Percentiles rank a stretch among this genome's conserved stretches.
These are phyloP conservation scores for Hermetia illucens DNA, from an alignment of 1,140 invertebrate genomes.

Conservation along the genomic window DNA sequence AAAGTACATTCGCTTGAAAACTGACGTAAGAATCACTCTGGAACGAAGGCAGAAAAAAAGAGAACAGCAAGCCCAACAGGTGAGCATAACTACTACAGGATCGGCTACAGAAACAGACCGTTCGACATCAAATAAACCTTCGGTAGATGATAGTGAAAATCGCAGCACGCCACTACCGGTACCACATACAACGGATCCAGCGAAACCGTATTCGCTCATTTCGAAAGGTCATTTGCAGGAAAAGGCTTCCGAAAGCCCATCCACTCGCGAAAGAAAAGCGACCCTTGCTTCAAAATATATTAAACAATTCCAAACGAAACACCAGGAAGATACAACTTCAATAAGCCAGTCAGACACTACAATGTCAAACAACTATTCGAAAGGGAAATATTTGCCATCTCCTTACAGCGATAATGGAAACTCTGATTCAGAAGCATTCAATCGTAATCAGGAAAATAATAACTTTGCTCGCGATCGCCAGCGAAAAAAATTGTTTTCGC, in stretches of 20 bases:
- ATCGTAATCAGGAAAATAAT: slow-evolving; percentile 17
- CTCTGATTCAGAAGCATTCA: slow-evolving; percentile 17
- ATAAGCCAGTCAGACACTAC: slow-evolving; percentile 28
- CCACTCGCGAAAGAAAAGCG: slow-evolving; percentile 8
- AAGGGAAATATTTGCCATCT: slow-evolving; percentile 14
- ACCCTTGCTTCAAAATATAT: slow-evolving; percentile 22
- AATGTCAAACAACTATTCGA: slow-evolving; percentile 23
- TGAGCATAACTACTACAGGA: slow-evolving; percentile 31
- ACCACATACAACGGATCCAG: slow-evolving; percentile 14
- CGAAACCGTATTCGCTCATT: background rate
- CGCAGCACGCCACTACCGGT: slow-evolving; percentile 21
- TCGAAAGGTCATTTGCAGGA: slow-evolving; percentile 4
- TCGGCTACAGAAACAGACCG: slow-evolving; percentile 62
- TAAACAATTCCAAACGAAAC: slow-evolving; percentile 19
- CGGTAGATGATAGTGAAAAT: slow-evolving; percentile 25
- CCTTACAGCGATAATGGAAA: slow-evolving; percentile 24
- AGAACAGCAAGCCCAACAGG: slow-evolving; percentile 36
- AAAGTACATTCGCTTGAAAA: slow-evolving; percentile 65
- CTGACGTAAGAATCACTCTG: slow-evolving; percentile 50
- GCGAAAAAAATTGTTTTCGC: slow-evolving; percentile 43
- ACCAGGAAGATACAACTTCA: slow-evolving; percentile 22
- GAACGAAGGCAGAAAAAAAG: slow-evolving; percentile 43
- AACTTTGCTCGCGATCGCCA: slow-evolving; percentile 23
- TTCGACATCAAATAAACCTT: slow-evolving; percentile 47
- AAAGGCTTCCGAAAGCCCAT: slow-evolving; percentile 5